These are phyloP conservation scores for Nyctibius bracteatus DNA, from an alignment of 2,113 vertebrate genomes.

Conservation along the genomic window DNA sequence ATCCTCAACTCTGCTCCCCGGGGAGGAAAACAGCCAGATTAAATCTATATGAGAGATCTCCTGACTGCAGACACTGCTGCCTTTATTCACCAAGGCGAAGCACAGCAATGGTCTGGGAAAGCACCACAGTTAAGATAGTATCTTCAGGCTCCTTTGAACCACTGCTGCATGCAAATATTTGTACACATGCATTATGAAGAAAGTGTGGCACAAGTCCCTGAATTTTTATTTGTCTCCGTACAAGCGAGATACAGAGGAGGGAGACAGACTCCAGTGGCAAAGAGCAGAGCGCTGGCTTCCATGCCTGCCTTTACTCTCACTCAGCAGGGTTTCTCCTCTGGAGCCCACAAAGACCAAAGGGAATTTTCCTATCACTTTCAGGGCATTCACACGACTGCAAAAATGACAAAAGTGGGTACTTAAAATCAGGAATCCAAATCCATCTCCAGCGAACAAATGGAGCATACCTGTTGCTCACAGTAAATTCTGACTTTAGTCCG, in stretches of 20 bases:
- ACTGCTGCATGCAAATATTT: conserved; percentile 60
- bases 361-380: background rate
- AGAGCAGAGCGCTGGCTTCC: background rate
- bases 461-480: background rate
- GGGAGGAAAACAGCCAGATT: conserved; percentile 54
- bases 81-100: conserved; percentile 58
- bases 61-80: conserved; percentile 49
- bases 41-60: conserved; percentile 56
- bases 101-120: conserved; percentile 49
- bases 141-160: conserved; percentile 57
- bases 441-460: background rate
- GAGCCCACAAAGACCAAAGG: background rate
- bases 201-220: conserved; percentile 35
- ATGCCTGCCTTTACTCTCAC: background rate
- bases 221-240: conserved; percentile 19
- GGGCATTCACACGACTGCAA: background rate
- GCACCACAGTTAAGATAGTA: conserved; percentile 52
- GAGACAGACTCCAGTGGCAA: background rate
- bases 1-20: conserved; percentile 28
- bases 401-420: background rate
- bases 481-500: background rate
- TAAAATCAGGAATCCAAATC: background rate
- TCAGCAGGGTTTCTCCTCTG: background rate
- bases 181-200: conserved; percentile 40
- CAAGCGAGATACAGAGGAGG: background rate